Evolutionary conservation across 2,888 invertebrate genomes (phyloP).

Genomic region (Hedychridium roseum): DNA sequence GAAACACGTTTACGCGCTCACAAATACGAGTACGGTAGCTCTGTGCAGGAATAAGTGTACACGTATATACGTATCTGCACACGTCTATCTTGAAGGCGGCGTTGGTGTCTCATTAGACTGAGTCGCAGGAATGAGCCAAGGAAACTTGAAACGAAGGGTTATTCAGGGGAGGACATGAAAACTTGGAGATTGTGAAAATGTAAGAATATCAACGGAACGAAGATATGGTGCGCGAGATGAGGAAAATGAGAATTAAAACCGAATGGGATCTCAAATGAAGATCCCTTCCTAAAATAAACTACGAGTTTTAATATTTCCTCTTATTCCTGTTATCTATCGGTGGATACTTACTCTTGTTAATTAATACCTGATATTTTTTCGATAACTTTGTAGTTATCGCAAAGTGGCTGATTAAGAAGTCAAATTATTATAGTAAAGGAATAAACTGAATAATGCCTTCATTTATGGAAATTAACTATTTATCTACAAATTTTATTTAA

Average conservation of each 20-base stretch:
- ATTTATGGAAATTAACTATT: too few relatives aligned
- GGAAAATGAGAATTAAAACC: background rate
- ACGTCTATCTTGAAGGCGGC: conserved; percentile 44
- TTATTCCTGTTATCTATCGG: too few relatives aligned
- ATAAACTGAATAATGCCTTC: too few relatives aligned
- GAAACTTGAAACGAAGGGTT: conserved; percentile 38
- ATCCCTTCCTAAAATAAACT: too few relatives aligned
- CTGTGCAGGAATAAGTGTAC: conserved; percentile 5
- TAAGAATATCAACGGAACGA: conserved; percentile 41
- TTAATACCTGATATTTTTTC: too few relatives aligned
- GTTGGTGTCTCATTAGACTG: conserved; percentile 53
- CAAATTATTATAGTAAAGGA: too few relatives aligned
- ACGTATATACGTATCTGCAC: conserved; percentile 19
- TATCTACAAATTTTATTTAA: too few relatives aligned
- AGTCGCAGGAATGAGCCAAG: conserved; percentile 36
- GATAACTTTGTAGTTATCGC: too few relatives aligned
- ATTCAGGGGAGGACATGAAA: conserved; percentile 57
- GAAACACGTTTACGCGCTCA: conserved; percentile 2
- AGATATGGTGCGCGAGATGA: background rate
- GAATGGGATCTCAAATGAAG: too few relatives aligned
- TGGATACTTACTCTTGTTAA: too few relatives aligned
- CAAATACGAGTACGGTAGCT: conserved; percentile 23
- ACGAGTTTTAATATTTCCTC: too few relatives aligned
- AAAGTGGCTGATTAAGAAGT: too few relatives aligned
- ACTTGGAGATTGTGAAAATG: conserved; percentile 58